These are phyloP conservation scores for Epinephelus coioides DNA, from an alignment of 2,797 vertebrate species.

Conservation along the genomic window DNA sequence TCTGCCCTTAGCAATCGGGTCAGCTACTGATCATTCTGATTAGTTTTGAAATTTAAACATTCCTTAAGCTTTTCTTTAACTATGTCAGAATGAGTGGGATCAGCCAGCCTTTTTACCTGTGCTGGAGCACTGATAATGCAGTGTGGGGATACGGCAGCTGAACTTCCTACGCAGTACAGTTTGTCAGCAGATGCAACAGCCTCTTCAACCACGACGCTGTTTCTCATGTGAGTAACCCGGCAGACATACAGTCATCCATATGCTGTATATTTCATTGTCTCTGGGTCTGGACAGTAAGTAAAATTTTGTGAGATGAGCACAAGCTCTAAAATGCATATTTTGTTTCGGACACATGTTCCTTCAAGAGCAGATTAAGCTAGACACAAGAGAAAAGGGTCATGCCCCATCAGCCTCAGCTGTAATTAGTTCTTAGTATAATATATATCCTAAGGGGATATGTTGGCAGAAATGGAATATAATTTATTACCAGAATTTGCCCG, in stretches of 20 bases:
- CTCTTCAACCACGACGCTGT: constrained; percentile 1
- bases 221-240: constrained; percentile 16
- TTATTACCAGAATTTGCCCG: too few species aligned
- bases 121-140: constrained; percentile 13
- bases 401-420: too few species aligned
- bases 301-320: not conserved
- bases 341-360: not conserved
- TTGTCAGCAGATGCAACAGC: constrained; percentile 29
- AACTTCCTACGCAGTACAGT: constrained; percentile 16
- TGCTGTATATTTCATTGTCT: not conserved
- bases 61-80: constrained; percentile 12
- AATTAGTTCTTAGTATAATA: too few species aligned
- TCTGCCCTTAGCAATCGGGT: not conserved
- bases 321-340: too few species aligned
- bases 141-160: not conserved
- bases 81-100: constrained; percentile 24
- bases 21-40: not conserved
- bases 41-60: constrained; percentile 21
- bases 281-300: not conserved
- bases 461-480: too few species aligned
- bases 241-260: not conserved
- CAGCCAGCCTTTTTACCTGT: constrained; percentile 18
- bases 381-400: not conserved
- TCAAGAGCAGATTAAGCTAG: not conserved
- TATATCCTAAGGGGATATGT: too few species aligned